Evolutionary conservation across 2,888 invertebrate species (phyloP).

Genomic region (Pharmacophagus antenor): DNA sequence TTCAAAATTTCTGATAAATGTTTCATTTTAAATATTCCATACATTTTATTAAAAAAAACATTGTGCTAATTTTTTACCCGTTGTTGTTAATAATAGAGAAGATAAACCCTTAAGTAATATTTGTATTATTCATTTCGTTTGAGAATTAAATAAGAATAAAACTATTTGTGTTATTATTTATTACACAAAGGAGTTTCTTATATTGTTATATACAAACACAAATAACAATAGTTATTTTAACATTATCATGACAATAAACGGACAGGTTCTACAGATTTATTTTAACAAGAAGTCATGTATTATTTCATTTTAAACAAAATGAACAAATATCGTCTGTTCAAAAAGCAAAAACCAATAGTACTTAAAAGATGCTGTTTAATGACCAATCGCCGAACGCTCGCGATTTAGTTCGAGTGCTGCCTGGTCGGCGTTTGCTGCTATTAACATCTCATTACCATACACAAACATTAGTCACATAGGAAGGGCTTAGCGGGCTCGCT

Average conservation of each 20-base stretch:
- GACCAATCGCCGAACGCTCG: conserved; percentile 52
- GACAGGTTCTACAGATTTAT: conserved; percentile 5
- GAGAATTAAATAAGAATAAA: too few species aligned
- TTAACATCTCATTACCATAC: conserved; percentile 78
- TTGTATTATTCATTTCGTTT: too few species aligned
- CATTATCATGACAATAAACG: conserved; percentile 40
- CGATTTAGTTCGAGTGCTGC: conserved; percentile 68
- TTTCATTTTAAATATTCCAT: too few species aligned
- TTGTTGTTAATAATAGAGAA: too few species aligned
- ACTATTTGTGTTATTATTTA: too few species aligned
- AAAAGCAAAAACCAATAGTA: conserved; percentile 60
- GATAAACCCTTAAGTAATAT: too few species aligned
- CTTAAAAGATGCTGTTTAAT: conserved; percentile 51
- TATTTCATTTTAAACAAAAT: conserved; percentile 33
- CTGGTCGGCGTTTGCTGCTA: conserved; percentile 51
- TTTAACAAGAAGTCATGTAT: conserved; percentile 28
- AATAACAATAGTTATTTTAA: conserved; percentile 59
- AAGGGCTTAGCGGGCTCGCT: conserved; percentile 68
- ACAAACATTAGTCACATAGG: conserved; percentile 74
- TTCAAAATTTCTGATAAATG: too few species aligned
- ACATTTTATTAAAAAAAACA: too few species aligned
- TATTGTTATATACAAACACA: conserved; percentile 9
- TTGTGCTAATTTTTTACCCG: too few species aligned
- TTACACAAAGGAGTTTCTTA: too few species aligned
- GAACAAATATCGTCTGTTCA: conserved; percentile 57